Base-by-base conservation (phyloP, 2,113 vertebrate species). In the Emberiza fucata region DNA sequence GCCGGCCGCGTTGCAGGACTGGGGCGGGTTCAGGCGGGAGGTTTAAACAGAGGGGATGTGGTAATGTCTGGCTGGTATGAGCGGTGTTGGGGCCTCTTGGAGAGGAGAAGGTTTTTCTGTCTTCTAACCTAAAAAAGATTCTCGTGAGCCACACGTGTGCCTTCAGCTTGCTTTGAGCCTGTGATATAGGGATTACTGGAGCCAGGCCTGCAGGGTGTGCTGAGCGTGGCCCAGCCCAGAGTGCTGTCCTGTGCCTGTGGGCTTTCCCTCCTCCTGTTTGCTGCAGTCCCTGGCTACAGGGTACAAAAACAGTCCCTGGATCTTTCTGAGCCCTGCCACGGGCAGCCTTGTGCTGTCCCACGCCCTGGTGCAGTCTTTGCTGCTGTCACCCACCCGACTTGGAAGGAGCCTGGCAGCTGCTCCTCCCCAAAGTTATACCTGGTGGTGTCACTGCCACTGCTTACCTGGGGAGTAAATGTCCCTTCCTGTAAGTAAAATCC, bases 151-250 rank as follows among this genome's bases (percentile, higher is more conserved):
- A 6, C 2, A 28, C 9, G 11, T 0, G 1, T 24, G 53, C 6
- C 15, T 11, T 23, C 11, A 2, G 22, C 20, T 9, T 31, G 29
- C n/a, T 53, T 40, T 75, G 31, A n/a, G 47, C 22, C 37, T 4
- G 1, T 12, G 8, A 0, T 15, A 1, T 3, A 4, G 21, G 11
- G 20, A 2, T 31, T 45, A 11, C 3, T 25, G 51, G 61, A 57
- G 17, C 4, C 11, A 2, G 50, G 16, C n/a, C 35, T 16, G 27
- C 2, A 5, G 47, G 31, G 5, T 61, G 10, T 8, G 11, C 47
- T 13, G 24, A 25, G n/a, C 7, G 15, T 0, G 6, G 57, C 29
- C 22, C 25, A 3, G 50, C 7, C 1, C 31, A 11, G 0, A 8
- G 0, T 3, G 8, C 37, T 28, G 3, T 39, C 5, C 0, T 23